Percentiles rank a stretch among this genome's conserved stretches.
Conservation (phyloP, 2,888 invertebrate species). For the Allacma fusca region DNA sequence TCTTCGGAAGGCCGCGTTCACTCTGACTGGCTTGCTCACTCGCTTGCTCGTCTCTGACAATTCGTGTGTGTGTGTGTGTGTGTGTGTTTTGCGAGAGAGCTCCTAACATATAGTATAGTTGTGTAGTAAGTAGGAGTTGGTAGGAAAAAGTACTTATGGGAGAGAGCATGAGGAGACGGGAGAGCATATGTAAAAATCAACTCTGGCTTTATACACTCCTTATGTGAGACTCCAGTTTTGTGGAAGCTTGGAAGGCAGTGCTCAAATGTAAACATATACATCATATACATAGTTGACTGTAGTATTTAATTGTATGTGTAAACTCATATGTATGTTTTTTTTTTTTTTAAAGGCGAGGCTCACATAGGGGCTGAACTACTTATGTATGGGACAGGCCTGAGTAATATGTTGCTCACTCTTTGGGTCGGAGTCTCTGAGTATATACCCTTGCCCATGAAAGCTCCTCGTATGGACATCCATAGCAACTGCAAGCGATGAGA, state of each 20-base stretch:
- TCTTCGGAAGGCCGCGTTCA: not conserved
- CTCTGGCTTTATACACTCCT: conserved; percentile 14
- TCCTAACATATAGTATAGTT: not conserved
- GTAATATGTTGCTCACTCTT: conserved; percentile 16
- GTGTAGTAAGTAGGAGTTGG: not conserved
- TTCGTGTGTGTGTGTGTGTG: no score
- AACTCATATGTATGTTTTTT: no score
- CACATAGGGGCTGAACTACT: no score
- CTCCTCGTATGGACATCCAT: conserved; percentile 9
- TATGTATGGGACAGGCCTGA: no score
- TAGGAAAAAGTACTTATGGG: not conserved
- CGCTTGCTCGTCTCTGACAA: not conserved
- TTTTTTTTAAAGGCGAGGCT: no score
- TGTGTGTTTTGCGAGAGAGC: not conserved
- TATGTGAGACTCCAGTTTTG: no score
- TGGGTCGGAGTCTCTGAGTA: not conserved
- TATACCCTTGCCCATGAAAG: conserved; percentile 15
- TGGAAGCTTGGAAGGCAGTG: no score
- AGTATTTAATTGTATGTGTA: no score
- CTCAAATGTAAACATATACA: no score
- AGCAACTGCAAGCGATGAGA: conserved; percentile 21
- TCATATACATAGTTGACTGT: no score
- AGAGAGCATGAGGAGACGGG: not conserved
- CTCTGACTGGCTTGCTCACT: conserved; percentile 8
- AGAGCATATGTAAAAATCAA: not conserved